Conservation (phyloP, 2,113 vertebrate genomes). For the Empidonax traillii region DNA sequence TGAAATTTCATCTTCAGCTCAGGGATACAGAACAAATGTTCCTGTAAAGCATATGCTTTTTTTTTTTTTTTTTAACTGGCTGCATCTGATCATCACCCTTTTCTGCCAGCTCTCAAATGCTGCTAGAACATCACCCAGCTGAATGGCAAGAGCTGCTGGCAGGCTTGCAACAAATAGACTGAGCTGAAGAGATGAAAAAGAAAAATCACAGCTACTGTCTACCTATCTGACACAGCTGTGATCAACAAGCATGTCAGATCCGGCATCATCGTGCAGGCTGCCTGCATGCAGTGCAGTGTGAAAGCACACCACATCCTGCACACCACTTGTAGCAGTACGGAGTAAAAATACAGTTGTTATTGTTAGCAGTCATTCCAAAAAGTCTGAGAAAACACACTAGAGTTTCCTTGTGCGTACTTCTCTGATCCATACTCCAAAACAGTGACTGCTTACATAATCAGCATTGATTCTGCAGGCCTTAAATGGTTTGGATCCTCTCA, state of each 20-base stretch:
- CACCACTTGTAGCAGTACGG: rapidly evolving
- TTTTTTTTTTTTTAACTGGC: background rate
- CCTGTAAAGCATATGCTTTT: background rate
- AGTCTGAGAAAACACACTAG: background rate
- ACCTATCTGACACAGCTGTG: background rate
- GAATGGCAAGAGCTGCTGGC: background rate
- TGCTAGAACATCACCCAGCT: background rate
- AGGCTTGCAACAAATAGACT: background rate
- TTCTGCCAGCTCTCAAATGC: background rate
- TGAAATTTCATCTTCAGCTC: background rate
- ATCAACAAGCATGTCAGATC: background rate
- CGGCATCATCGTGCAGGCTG: background rate
- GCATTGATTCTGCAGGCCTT: background rate
- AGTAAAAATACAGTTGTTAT: background rate
- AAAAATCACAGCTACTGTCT: background rate
- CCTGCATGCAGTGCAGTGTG: background rate
- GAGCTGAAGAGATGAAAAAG: background rate
- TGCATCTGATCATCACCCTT: background rate
- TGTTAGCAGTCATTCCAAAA: background rate
- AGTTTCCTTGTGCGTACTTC: background rate
- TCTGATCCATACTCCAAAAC: background rate
- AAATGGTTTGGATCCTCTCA: background rate
- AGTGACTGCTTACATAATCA: background rate
- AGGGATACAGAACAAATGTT: background rate
- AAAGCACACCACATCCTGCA: background rate